A percentile compares a stretch with the other conserved stretches of the same genome.
Conservation (phyloP, 2,113 vertebrate genomes). For the Elanus axillaris region DNA sequence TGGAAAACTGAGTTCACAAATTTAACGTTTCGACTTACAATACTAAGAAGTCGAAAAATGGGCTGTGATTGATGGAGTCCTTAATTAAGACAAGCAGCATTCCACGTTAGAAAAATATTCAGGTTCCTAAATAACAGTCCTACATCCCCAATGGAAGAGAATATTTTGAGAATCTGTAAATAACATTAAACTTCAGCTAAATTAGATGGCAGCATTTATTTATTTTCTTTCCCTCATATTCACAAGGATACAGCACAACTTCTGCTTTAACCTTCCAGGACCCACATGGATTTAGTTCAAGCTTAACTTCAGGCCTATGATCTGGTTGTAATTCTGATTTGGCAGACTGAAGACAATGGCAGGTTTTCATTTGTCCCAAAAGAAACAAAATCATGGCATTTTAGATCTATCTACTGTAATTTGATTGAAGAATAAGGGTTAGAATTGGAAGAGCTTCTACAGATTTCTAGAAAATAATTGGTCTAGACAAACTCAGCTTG, state of each 20-base stretch:
- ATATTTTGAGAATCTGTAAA: not conserved
- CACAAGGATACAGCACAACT: not conserved
- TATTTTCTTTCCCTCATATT: not conserved
- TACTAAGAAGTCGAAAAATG: not conserved
- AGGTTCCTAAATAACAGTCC: not conserved
- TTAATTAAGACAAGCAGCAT: not conserved
- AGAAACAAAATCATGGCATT: not conserved
- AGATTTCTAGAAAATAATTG: not conserved
- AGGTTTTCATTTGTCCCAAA: not conserved
- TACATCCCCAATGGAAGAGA: not conserved
- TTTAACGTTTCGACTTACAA: not conserved
- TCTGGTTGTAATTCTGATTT: not conserved
- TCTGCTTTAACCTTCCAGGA: not conserved
- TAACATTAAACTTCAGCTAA: not conserved
- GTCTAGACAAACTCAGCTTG: not conserved
- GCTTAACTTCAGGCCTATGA: not conserved
- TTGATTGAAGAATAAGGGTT: not conserved
- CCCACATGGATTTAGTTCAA: not conserved
- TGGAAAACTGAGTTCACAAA: not conserved
- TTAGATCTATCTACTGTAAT: not conserved
- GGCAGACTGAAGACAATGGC: not conserved
- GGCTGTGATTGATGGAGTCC: not conserved
- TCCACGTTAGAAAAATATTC: not conserved
- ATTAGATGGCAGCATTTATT: not conserved
- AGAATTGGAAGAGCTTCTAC: not conserved